Evolutionary conservation across 2,888 invertebrate genomes (phyloP), one percentile per base, ranked within the genome.

Genomic region (Leistus spinibarbis): DNA sequence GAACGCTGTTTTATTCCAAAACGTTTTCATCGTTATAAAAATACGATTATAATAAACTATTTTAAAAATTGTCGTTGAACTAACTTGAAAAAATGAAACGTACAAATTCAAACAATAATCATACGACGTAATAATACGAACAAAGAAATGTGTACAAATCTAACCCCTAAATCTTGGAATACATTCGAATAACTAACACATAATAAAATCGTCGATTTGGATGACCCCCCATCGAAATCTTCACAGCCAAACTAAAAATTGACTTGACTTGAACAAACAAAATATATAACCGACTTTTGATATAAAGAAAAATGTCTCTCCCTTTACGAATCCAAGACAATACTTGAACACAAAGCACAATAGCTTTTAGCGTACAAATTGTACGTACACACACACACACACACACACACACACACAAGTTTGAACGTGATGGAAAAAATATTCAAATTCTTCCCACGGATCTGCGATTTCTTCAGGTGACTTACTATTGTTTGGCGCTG

Each of bases 391-490:
- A 27, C 27, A n/a, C n/a, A n/a, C n/a, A n/a, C n/a, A n/a, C n/a
- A n/a, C n/a, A n/a, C n/a, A n/a, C n/a, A n/a, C n/a, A n/a, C n/a
- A n/a, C n/a, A n/a, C n/a, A n/a, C n/a, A n/a, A n/a, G n/a, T n/a
- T n/a, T n/a, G n/a, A n/a, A n/a, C n/a, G n/a, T n/a, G 27, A 27
- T 27, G 27, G 27, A 27, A 27, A 27, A 17, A 19, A 67, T 67
- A 67, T 67, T 20, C 54, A 54, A 22, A 68, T 54, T 1, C 13
- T 54, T 54, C 54, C 54, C 67, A 54, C 54, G 67, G 64, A 64
- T 64, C 64, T 64, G 64, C 22, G 23, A 64, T 64, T 64, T 64
- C 54, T 60, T 68, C 67, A 20, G 20, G 71, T 71, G 71, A 71
- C 71, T 71, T 71, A 63, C 54, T 9, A 71, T 63, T 63, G 63